Evolutionary conservation across 2,113 vertebrate species (phyloP), one percentile per base, ranked within the genome.

Genomic region (Equus przewalskii): DNA sequence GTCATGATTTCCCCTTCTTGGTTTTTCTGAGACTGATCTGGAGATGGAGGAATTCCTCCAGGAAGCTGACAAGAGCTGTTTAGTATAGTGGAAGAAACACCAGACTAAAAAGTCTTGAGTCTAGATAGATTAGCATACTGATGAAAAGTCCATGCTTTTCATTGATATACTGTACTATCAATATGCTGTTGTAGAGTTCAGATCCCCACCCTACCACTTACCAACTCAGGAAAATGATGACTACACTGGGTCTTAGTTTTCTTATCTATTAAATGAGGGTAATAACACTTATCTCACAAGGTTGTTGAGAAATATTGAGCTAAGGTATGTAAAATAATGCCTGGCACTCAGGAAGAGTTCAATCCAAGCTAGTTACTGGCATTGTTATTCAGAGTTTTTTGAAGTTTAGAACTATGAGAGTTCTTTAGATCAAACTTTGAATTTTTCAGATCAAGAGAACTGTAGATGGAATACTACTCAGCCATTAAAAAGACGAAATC

Each of bases 11-110:
- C 5, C 51, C 28, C 18, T 84, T 88, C 18, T 73, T 86, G 58
- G 14, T 93, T 95, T 92, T 69, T 46, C 54, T 76, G 49, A 86
- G 15, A 75, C 51, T 60, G 1, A 79, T 21, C 30, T 78, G 58
- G 49, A 65, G 73, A 54, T 82, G 41, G 41, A 91, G 46, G 83
- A 84, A 91, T 82, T 94, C 7, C 24, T 94, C 30, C 5, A 81
- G 54, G 58, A 96, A 94, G 36, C 33, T 70, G 24, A 94, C 13
- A 85, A 64, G 21, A 69, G 33, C 15, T 88, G 13, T 96, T 90
- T 88, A 3, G 11, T 28, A 1, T 76, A 58, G 41, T 46, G 28
- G 70, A 28, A 94, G 84, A 85, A 94, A 82, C 28, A 72, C 67
- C 49, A 33, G n/a, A 65, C 65, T 75, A 51, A 15, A 95, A 56